Conservation (phyloP, 2,113 vertebrate genomes). For the Quiscalus mexicanus region DNA sequence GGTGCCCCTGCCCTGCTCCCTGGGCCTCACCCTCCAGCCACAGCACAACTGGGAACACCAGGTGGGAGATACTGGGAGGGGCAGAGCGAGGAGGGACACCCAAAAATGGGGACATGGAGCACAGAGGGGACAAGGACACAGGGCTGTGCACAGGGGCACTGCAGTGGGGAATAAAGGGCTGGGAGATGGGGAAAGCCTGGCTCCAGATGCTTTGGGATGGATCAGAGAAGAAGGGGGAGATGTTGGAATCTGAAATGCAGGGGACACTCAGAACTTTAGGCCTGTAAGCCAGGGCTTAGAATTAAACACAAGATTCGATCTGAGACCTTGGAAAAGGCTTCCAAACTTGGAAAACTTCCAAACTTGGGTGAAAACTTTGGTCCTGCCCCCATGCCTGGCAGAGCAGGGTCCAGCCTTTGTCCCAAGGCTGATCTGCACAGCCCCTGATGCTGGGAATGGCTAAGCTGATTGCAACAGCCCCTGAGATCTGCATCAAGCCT, state of each 20-base stretch:
- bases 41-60: fast-evolving
- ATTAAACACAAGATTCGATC: neutral
- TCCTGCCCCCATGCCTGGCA: neutral
- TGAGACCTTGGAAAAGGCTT: neutral
- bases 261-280: neutral
- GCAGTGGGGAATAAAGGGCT: neutral
- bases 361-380: neutral
- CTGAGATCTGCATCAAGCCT: neutral
- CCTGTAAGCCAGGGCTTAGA: neutral
- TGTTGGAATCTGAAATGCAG: neutral
- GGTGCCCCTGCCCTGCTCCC: neutral
- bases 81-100: neutral
- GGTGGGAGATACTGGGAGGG: neutral
- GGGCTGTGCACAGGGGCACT: neutral
- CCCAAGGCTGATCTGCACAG: neutral
- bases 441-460: neutral
- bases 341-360: neutral
- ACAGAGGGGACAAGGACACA: neutral
- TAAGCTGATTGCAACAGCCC: constrained; percentile 11
- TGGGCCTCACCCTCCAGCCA: neutral
- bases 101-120: neutral
- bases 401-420: neutral
- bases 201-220: no score
- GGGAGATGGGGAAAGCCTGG: neutral
- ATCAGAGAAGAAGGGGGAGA: neutral